Conservation (phyloP, 2,113 vertebrate genomes). For the Alectura lathami region DNA sequence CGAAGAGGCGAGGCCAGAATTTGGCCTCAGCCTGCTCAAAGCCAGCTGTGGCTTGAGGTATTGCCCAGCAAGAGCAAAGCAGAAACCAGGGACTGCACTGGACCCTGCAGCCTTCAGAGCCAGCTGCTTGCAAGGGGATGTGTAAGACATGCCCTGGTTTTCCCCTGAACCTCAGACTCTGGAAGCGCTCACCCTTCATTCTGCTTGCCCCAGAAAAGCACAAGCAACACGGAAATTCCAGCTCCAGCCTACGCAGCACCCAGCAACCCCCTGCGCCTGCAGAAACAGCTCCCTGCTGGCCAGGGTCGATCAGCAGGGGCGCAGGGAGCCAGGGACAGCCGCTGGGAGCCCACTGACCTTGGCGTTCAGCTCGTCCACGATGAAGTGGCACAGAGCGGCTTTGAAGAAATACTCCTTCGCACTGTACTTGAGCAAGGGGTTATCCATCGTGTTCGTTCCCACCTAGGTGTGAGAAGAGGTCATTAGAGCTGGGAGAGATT, state of each 20-base stretch:
- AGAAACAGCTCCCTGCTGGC: rapidly evolving
- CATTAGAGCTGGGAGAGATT: neutral
- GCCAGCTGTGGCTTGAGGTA: no score
- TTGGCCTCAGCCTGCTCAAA: neutral
- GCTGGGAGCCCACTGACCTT: conserved; percentile 78
- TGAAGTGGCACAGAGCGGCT: conserved; percentile 96
- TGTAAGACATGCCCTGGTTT: neutral
- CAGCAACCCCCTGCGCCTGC: rapidly evolving
- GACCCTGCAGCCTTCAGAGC: no score
- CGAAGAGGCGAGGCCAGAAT: neutral
- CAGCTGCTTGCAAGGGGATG: no score
- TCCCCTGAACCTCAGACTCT: neutral
- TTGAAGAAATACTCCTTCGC: conserved; percentile 99
- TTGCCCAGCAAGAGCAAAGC: no score
- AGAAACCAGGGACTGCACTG: no score
- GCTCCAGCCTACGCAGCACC: rapidly evolving
- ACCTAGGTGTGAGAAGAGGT: conserved; percentile 73
- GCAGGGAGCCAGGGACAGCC: neutral
- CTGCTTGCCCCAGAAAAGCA: neutral
- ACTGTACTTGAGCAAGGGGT: conserved; percentile 95
- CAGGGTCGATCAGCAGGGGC: rapidly evolving
- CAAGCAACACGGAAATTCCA: no score
- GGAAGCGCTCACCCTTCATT: neutral
- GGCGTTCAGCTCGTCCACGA: conserved; percentile 96
- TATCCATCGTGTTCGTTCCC: conserved; percentile 96